A percentile compares a stretch with the other conserved stretches of the same genome.
Conservation (phyloP, 2,797 vertebrate genomes). For the Myotis planiceps region DNA sequence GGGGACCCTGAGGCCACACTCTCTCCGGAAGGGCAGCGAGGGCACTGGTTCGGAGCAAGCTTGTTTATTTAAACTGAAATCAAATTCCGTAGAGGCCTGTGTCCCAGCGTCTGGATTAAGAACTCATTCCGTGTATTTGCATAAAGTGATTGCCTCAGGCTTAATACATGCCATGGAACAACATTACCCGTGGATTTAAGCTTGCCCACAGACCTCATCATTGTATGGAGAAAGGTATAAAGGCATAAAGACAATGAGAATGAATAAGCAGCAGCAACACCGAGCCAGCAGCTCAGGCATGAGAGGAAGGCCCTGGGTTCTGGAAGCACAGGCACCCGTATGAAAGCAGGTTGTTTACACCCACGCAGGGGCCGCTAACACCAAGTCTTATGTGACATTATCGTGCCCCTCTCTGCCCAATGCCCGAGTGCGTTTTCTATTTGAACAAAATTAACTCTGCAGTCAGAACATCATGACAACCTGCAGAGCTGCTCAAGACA, state of each 20-base stretch:
- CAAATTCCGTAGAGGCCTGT: no score
- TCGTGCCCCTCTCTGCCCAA: not conserved
- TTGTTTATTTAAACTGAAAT: no score
- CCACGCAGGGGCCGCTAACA: no score
- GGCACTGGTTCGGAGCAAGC: no score
- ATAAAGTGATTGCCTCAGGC: no score
- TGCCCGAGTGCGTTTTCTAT: not conserved
- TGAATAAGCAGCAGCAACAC: not conserved
- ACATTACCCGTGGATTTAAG: not conserved
- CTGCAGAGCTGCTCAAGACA: not conserved
- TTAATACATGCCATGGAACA: not conserved
- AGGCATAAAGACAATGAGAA: not conserved
- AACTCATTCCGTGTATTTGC: no score
- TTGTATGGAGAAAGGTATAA: not conserved
- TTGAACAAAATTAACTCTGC: not conserved
- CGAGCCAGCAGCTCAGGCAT: not conserved
- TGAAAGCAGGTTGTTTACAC: not conserved
- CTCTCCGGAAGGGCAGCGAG: no score
- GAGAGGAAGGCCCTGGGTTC: not conserved
- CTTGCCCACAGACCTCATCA: not conserved
- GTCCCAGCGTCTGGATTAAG: no score
- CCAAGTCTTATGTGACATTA: not conserved
- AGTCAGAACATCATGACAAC: not conserved
- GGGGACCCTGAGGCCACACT: no score
- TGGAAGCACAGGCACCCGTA: no score